A percentile compares a stretch with the other conserved stretches of the same genome.
These are phyloP conservation scores for Catonia carolina DNA, from an alignment of 2,888 invertebrate genomes.

Conservation along the genomic window DNA sequence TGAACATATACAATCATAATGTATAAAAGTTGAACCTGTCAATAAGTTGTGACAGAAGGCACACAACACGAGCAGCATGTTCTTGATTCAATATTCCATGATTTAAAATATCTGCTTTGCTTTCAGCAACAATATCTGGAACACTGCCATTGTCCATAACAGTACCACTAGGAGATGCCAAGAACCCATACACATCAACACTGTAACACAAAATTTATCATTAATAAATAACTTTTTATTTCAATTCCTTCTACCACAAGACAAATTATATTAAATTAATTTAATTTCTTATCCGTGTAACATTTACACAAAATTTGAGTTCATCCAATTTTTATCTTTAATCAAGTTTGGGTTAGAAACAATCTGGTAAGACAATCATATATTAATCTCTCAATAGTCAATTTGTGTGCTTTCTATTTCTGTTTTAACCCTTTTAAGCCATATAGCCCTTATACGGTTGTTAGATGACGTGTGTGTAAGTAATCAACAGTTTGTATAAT, in stretches of 20 bases:
- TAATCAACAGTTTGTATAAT: no score
- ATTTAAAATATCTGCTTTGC: constrained; percentile 45
- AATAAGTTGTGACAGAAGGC: constrained; percentile 81
- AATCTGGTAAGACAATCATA: no score
- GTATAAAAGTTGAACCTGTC: no score
- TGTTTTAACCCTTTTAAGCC: no score
- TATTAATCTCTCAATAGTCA: no score
- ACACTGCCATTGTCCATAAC: constrained; percentile 51
- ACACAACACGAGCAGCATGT: constrained; percentile 81
- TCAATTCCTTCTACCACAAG: background rate
- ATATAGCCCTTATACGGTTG: no score
- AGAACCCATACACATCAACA: constrained; percentile 77
- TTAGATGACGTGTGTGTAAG: no score
- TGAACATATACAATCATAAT: no score
- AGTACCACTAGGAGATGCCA: constrained; percentile 50
- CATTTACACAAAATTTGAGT: background rate
- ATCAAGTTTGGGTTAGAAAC: no score
- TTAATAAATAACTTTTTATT: background rate
- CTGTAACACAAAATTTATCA: constrained; percentile 45
- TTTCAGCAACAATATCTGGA: constrained; percentile 57
- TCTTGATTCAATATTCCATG: constrained; percentile 60
- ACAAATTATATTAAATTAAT: background rate
- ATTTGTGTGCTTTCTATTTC: no score
- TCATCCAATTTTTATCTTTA: background rate
- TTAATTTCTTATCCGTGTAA: background rate